phyloP scores from a whole-genome alignment of 2,113 vertebrate genomes.

The Lipotes vexillifer region DNA sequence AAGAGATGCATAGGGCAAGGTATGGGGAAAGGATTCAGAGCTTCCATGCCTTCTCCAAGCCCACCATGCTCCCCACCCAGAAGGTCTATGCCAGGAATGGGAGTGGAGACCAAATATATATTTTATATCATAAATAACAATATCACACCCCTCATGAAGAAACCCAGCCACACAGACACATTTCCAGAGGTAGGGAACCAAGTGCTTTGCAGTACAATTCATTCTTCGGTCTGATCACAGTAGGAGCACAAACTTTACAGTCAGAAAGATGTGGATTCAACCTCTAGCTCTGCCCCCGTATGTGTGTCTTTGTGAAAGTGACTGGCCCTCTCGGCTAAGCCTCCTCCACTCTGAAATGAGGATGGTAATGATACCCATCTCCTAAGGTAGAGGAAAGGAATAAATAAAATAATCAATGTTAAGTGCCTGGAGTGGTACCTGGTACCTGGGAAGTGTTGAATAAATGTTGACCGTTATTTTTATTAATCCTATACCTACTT shows the following conservation, averaged over 20 bases:
- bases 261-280: background rate
- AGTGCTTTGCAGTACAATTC: background rate
- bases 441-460: constrained; percentile 64
- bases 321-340: background rate
- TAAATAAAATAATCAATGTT: constrained; percentile 70
- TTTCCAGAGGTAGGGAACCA: background rate
- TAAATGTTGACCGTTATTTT: constrained; percentile 47
- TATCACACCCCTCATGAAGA: background rate
- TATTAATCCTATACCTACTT: constrained; percentile 48
- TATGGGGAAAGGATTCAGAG: background rate
- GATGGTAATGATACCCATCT: constrained; percentile 6
- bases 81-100: background rate
- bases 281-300: background rate
- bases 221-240: background rate
- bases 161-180: background rate
- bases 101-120: background rate
- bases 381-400: constrained; percentile 9
- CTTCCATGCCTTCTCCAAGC: background rate
- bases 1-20: background rate
- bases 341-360: background rate
- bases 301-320: background rate
- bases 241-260: background rate
- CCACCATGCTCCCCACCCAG: background rate
- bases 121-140: background rate
- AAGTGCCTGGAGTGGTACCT: constrained; percentile 54